These are phyloP conservation scores for Pseudomyrmex dendroicus DNA, from an alignment of 1,140 invertebrate genomes.

Conservation along the genomic window DNA sequence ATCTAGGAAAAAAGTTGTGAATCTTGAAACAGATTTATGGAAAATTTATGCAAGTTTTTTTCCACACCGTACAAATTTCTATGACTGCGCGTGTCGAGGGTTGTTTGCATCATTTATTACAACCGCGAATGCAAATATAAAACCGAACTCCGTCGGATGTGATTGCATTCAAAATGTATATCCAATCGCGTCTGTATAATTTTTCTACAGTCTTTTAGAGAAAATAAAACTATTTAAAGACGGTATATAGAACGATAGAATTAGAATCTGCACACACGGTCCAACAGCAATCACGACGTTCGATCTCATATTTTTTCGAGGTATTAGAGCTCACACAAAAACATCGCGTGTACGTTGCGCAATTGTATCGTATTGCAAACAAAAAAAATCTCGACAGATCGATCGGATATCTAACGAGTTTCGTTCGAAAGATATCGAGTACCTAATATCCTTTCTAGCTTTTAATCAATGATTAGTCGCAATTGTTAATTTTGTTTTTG, in stretches of 20 bases:
- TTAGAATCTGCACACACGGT: constrained; percentile 25
- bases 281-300: constrained; percentile 4
- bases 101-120: constrained; percentile 5
- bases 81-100: constrained; percentile 17
- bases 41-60: not conserved
- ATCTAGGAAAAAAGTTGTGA: not conserved
- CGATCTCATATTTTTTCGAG: constrained; percentile 9
- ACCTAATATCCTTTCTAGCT: constrained; percentile 56
- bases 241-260: constrained; percentile 30
- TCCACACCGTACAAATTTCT: not conserved
- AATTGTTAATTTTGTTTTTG: constrained; percentile 65
- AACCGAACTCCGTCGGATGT: constrained; percentile 50
- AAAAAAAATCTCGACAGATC: not conserved
- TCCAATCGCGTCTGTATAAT: constrained; percentile 35
- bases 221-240: constrained; percentile 44
- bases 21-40: too few species aligned
- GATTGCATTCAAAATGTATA: constrained; percentile 24
- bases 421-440: constrained; percentile 50
- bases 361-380: constrained; percentile 2
- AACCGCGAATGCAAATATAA: constrained; percentile 25
- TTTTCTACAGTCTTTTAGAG: constrained; percentile 52
- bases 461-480: constrained; percentile 64
- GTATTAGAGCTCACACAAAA: not conserved
- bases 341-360: constrained; percentile 4
- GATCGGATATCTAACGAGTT: constrained; percentile 3